Base-by-base conservation (phyloP, 2,113 vertebrate genomes). In the Osmerus eperlanus region DNA sequence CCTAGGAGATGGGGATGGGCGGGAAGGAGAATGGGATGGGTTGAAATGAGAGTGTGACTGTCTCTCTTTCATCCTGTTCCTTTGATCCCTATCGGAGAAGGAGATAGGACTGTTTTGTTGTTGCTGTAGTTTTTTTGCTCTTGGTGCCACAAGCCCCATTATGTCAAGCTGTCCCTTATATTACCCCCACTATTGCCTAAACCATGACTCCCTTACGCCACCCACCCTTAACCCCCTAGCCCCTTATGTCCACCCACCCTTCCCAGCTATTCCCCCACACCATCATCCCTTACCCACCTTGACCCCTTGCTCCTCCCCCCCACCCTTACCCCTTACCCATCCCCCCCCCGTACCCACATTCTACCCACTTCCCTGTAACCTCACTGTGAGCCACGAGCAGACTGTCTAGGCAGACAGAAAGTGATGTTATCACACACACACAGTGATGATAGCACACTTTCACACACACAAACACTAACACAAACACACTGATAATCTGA, bases 331-430 rank as follows among this genome's bases (percentile, higher is more conserved):
- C 18, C 19, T 36, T 23, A 23, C 23, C 23, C 23, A 23, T 23
- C 23, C 7, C 25, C 32, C 62, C 61, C 53, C 71, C 21, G 16
- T 56, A 52, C 68, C 53, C 67, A 76, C 19, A 61, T 69, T 65
- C 72, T 67, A 67, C 71, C 75, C 82, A 79, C 75, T 78, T 85
- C 82, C 85, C 81, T 77, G 83, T 83, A 87, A 84, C 83, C 87
- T 90, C 88, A 91, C 90, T 91, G 90, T 91, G 90, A 92, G 79
- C 73, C 79, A 77, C 82, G 86, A 72, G 84, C 73, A 58, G 73
- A 66, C 63, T 68, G 82, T 80, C 74, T 16, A 28, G 28, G 13
- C 23, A 74, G 53, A 76, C 56, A 53, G 19, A 16, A 70, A 79
- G 51, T 11, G 9, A 56, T 8, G 13, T 32, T 68, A 12, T n/a